Conservation (phyloP, 2,888 invertebrate species). For the Scaptodrosophila latifasciaeformis region DNA sequence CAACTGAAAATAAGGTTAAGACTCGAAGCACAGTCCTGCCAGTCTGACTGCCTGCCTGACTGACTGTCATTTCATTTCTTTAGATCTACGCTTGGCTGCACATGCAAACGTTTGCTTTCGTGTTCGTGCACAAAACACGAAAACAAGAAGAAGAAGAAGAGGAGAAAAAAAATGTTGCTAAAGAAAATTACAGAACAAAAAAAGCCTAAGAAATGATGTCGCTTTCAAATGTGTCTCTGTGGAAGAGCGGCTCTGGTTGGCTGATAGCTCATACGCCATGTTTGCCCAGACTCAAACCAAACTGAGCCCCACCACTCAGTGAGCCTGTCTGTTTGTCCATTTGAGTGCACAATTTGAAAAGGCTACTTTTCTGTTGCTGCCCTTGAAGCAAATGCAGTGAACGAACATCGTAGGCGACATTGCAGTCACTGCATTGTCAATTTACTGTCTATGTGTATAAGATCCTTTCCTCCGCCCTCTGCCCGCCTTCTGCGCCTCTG, state of each 20-base stretch:
- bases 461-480: conserved; percentile 5
- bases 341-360: conserved; percentile 66
- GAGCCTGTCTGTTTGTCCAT: conserved; percentile 44
- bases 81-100: conserved; percentile 66
- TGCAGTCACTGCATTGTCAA: conserved; percentile 42
- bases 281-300: conserved; percentile 25
- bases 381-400: conserved; percentile 26
- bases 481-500: background rate
- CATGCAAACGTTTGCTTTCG: conserved; percentile 57
- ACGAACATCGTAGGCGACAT: no score
- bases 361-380: conserved; percentile 50
- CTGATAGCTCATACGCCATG: conserved; percentile 44
- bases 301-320: background rate
- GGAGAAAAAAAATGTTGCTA: conserved; percentile 21
- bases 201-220: conserved; percentile 42
- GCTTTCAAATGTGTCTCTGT: conserved; percentile 3
- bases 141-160: conserved; percentile 13
- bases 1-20: background rate
- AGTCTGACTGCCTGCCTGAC: background rate
- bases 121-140: conserved; percentile 3
- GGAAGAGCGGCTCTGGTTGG: no score
- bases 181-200: conserved; percentile 13
- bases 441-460: conserved; percentile 14
- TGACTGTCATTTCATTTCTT: conserved; percentile 55
- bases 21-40: conserved; percentile 12